A percentile compares a stretch with the other conserved stretches of the same genome.
Evolutionary conservation across 1,140 invertebrate species (phyloP).

Genomic region (Drosophila ficusphila): DNA sequence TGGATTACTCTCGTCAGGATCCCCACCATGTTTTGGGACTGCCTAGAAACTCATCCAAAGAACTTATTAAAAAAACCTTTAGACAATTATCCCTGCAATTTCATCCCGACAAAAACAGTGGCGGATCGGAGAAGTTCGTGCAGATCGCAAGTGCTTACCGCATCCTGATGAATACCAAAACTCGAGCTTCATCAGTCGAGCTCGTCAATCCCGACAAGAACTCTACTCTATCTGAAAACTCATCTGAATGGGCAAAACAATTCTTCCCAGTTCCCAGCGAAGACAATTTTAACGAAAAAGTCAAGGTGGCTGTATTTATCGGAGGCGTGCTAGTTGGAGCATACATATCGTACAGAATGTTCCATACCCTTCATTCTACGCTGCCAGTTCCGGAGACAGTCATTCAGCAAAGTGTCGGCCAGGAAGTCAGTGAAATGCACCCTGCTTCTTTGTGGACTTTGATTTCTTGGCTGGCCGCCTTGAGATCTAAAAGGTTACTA

Average conservation of each 20-base stretch:
- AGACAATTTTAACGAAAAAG: neutral
- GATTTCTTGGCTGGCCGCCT: neutral
- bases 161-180: neutral
- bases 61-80: constrained; percentile 11
- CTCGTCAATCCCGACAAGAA: neutral
- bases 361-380: neutral
- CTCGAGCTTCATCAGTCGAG: neutral
- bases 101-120: constrained; percentile 39
- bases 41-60: neutral
- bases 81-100: neutral
- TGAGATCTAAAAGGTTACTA: neutral
- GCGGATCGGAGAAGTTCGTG: neutral
- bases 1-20: neutral
- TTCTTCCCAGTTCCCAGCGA: neutral
- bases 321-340: neutral
- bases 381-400: neutral
- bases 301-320: neutral
- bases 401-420: neutral
- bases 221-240: neutral
- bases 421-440: neutral
- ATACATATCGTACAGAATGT: neutral
- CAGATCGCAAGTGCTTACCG: neutral
- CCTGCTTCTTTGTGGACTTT: neutral
- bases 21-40: constrained; percentile 10
- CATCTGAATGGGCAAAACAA: neutral